Evolutionary conservation across 1,140 invertebrate genomes (phyloP), one percentile per base, ranked within the genome.

Genomic region (Drosophila orena): DNA sequence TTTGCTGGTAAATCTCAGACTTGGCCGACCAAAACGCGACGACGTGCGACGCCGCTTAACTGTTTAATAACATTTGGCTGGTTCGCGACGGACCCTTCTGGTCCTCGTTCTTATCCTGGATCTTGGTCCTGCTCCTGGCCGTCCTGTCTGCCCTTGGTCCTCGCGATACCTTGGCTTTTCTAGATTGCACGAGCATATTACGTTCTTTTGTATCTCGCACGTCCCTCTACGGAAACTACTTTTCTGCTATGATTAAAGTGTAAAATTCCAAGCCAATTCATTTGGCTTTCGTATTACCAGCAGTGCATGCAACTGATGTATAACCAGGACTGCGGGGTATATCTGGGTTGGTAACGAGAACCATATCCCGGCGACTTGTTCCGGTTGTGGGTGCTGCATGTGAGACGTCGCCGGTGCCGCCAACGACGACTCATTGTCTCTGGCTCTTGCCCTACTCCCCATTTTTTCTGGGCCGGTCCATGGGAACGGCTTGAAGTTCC

Each of bases 401-500:
- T 76, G 54, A 57, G 56, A 49, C 47, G 74, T 50, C 78, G 71
- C 46, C 54, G 64, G 52, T 50, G 68, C 46, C 66, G 49, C 17
- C 46, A 62, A 68, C 65, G 68, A 78, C 74, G 83, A 75, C 83
- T 85, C 81, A 85, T 85, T 85, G 81, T 85, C 81, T 85, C 83
- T 85, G 72, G 65, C 17, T 49, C n/a, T 11, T 15, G 30, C 12
- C 34, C n/a, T n/a, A 14, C 27, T 14, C 30, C n/a, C 24, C 8
- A 4, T 30, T 56, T 17, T 57, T 38, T 27, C 56, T 22, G 44
- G 52, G 43, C 52, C 68, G 68, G 83, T 89, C 84, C 86, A 88
- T 88, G 79, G 83, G 83, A 86, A 86, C 83, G 85, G 89, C 84
- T 91, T 90, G 77, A 78, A 91, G 90, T 91, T 91, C 90, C 90